Evolutionary conservation across 2,113 vertebrate genomes (phyloP).

Genomic region (Leucosticte australis): DNA sequence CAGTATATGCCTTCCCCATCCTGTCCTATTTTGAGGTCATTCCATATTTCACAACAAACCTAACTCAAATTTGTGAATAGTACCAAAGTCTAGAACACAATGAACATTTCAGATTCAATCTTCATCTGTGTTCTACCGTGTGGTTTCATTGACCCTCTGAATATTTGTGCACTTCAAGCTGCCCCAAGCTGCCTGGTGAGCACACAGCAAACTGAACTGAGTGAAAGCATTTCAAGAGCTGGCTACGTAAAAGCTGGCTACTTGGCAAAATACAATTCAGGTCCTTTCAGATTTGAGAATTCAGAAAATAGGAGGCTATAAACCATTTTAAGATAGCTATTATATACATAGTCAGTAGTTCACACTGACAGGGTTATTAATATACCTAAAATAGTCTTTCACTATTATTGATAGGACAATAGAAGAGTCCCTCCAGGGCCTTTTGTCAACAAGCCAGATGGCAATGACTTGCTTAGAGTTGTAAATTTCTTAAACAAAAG

Average conservation of each 20-base stretch:
- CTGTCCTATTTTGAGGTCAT: neutral
- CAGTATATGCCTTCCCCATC: neutral
- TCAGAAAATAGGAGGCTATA: neutral
- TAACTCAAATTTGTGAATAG: neutral
- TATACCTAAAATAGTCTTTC: neutral
- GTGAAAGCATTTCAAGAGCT: accelerated
- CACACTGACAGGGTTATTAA: neutral
- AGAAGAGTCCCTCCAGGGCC: neutral
- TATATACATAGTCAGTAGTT: neutral
- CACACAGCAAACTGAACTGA: neutral
- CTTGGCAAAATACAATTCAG: neutral
- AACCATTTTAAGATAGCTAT: neutral
- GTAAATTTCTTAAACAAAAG: neutral
- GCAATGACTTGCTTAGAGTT: neutral
- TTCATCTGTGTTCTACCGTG: neutral
- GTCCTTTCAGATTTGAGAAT: neutral
- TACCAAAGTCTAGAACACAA: neutral
- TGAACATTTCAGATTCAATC: neutral
- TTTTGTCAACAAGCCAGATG: neutral
- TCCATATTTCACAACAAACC: neutral
- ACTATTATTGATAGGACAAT: neutral
- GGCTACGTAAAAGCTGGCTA: neutral
- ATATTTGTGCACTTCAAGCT: neutral
- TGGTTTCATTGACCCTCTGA: neutral
- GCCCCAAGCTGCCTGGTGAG: neutral